Conservation (phyloP, 2,113 vertebrate genomes). For the Chionodraco myersi region DNA sequence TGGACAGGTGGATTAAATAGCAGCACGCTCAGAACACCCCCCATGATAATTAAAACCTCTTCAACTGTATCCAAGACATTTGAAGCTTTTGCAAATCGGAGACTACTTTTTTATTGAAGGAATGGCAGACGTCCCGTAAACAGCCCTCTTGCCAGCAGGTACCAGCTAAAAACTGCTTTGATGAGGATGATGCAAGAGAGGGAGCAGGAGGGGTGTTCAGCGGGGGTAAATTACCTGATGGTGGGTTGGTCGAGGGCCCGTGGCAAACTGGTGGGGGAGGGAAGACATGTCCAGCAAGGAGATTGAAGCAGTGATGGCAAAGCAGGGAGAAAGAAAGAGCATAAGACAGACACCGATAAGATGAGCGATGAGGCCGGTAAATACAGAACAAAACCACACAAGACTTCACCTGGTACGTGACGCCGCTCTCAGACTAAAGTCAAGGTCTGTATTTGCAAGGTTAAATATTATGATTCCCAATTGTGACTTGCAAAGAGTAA, state of each 20-base stretch:
- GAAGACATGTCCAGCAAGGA: constrained; percentile 89
- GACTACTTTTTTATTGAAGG: constrained; percentile 20
- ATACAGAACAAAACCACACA: constrained; percentile 56
- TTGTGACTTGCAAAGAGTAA: neutral
- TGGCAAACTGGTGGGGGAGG: constrained; percentile 93
- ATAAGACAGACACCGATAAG: constrained; percentile 77
- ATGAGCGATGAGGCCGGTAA: constrained; percentile 76
- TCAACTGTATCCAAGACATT: constrained; percentile 33
- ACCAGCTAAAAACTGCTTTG: constrained; percentile 52
- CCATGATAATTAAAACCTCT: constrained; percentile 38
- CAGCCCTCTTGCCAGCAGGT: constrained; percentile 42
- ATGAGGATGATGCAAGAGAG: constrained; percentile 59
- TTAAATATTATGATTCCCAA: neutral
- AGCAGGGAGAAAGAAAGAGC: constrained; percentile 71
- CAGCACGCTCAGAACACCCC: constrained; percentile 12
- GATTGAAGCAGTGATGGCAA: constrained; percentile 92
- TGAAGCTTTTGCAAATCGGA: constrained; percentile 32
- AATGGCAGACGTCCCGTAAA: constrained; percentile 38
- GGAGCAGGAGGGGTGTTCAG: constrained; percentile 71
- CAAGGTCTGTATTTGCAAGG: constrained; percentile 15
- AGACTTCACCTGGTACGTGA: constrained; percentile 35
- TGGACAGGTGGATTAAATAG: constrained; percentile 21
- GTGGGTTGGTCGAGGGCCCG: constrained; percentile 97
- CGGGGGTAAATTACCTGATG: constrained; percentile 94
- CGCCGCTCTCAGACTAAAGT: constrained; percentile 4